Conservation (phyloP, 2,797 vertebrate species). For the Anas capensis region DNA sequence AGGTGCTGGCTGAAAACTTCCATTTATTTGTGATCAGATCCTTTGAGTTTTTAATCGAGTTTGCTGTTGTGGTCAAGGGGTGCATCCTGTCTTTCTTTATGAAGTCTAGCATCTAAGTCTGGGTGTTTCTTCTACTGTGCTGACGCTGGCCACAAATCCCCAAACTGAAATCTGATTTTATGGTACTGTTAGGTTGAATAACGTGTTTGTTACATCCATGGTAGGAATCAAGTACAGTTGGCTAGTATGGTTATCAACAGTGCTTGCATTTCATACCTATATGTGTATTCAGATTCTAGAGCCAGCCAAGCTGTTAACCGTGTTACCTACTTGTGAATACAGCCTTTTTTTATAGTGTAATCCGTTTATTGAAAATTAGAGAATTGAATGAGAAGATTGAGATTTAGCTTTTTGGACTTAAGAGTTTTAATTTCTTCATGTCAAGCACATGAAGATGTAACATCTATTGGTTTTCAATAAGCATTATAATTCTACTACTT, state of each 20-base stretch:
- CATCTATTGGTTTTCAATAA: neutral
- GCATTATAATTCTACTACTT: neutral
- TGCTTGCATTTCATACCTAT: neutral
- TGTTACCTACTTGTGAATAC: neutral
- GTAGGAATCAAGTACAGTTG: neutral
- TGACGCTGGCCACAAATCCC: neutral
- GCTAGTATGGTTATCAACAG: neutral
- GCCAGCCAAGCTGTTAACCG: neutral
- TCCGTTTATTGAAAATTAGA: neutral
- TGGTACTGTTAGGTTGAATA: neutral
- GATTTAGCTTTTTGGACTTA: neutral
- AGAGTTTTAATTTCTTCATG: neutral
- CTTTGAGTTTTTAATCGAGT: neutral
- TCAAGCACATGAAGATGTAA: neutral
- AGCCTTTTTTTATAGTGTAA: neutral
- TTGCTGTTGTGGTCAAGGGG: neutral
- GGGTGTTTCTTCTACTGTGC: neutral
- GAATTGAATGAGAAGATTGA: neutral
- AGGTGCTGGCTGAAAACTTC: constrained; percentile 43
- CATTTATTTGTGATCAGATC: neutral
- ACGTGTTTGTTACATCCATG: neutral
- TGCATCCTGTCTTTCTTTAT: neutral
- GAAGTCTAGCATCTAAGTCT: neutral
- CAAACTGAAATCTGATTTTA: rapidly evolving
- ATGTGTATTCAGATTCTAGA: neutral